Percentiles rank a stretch among this genome's conserved stretches.
phyloP scores from a whole-genome alignment of 2,113 vertebrate species.

The Gasterosteus aculeatus region DNA sequence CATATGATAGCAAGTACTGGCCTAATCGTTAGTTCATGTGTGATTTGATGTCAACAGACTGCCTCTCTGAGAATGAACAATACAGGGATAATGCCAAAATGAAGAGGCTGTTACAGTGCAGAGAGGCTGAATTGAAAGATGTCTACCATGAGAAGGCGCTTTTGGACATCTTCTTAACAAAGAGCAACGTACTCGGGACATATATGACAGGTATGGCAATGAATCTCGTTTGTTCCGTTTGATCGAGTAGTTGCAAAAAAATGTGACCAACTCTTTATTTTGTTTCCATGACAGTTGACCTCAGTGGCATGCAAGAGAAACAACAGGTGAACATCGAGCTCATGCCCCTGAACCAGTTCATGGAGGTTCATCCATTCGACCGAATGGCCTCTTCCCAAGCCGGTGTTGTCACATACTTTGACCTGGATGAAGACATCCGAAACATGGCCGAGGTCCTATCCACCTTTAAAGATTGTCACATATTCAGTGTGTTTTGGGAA shows the following conservation, averaged over 20 bases:
- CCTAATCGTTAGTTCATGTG: not conserved
- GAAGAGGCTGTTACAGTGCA: constrained; percentile 71
- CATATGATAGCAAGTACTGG: not conserved
- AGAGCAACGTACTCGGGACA: constrained; percentile 81
- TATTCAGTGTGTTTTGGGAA: constrained; percentile 86
- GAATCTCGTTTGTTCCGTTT: not conserved
- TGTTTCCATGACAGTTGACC: constrained; percentile 77
- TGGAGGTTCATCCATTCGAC: constrained; percentile 67
- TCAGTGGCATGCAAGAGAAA: constrained; percentile 64
- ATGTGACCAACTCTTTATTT: not conserved
- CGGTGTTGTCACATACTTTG: constrained; percentile 74
- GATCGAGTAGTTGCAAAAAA: not conserved
- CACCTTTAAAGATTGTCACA: constrained; percentile 78
- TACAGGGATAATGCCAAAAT: constrained; percentile 68
- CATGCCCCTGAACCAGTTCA: constrained; percentile 62
- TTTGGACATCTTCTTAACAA: constrained; percentile 82
- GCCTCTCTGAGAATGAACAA: constrained; percentile 65
- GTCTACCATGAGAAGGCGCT: constrained; percentile 77
- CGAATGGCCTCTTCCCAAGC: not conserved
- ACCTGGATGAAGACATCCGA: constrained; percentile 70
- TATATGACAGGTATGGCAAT: constrained; percentile 80
- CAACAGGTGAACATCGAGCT: constrained; percentile 69
- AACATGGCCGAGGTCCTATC: constrained; percentile 70
- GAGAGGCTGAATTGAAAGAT: constrained; percentile 71
- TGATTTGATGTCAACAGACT: constrained; percentile 64